Conservation (phyloP, 2,113 vertebrate genomes). For the Gnathonemus longibarbis region DNA sequence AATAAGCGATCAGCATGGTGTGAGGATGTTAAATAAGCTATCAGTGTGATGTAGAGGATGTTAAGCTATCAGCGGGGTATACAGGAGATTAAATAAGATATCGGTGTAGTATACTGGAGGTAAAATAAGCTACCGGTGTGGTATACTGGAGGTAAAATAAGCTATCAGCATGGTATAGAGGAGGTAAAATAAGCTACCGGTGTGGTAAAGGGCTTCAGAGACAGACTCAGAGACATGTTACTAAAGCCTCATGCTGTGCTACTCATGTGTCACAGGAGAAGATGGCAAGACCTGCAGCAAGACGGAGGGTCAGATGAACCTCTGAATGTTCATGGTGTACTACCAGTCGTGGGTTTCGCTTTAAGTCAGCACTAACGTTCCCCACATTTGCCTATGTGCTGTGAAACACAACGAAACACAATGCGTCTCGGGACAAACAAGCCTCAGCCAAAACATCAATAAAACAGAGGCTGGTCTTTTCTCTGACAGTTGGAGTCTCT, state of each 20-base stretch:
- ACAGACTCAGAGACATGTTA: neutral
- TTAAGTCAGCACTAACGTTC: neutral
- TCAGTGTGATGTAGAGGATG: no score
- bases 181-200: neutral
- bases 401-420: neutral
- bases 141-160: neutral
- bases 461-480: neutral
- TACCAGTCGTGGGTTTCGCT: neutral
- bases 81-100: neutral
- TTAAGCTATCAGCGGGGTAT: neutral
- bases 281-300: neutral
- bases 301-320: neutral
- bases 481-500: neutral
- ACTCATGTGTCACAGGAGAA: neutral
- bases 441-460: neutral
- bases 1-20: no score
- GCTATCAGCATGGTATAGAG: neutral
- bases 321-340: neutral
- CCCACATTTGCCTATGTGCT: neutral
- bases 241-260: neutral
- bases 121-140: neutral
- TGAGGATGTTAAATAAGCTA: neutral
- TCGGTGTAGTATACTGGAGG: neutral
- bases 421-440: neutral
- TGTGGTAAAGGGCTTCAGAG: neutral